Percentiles rank a stretch among this genome's conserved stretches.
phyloP scores from a whole-genome alignment of 2,113 vertebrate genomes.

The Otus sunia region DNA sequence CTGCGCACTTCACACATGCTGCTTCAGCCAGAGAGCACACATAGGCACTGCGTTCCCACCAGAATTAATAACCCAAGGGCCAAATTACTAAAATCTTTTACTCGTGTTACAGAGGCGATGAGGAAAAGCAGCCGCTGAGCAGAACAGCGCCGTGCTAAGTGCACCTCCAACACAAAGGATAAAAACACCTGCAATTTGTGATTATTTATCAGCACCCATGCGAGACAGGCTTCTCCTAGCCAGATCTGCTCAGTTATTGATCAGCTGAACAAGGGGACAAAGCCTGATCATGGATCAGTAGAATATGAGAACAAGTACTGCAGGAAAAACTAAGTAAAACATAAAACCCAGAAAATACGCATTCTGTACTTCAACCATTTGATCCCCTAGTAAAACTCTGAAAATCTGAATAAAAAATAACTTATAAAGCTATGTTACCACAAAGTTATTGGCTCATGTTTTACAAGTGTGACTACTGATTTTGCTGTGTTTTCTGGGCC shows the following conservation, averaged over 20 bases:
- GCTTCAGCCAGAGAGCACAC: background rate
- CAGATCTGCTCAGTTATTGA: background rate
- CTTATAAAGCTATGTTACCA: background rate
- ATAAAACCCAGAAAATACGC: fast-evolving
- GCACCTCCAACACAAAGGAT: background rate
- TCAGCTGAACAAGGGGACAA: fast-evolving
- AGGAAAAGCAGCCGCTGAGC: background rate
- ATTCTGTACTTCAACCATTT: background rate
- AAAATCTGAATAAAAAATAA: background rate
- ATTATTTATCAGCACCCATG: background rate
- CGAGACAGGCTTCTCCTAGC: background rate
- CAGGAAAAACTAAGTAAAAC: background rate
- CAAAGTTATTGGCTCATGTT: background rate
- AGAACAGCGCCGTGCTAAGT: background rate
- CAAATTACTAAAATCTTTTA: background rate
- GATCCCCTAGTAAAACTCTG: background rate
- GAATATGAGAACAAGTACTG: background rate
- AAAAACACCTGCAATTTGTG: background rate
- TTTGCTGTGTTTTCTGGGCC: background rate
- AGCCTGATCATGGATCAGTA: too few relatives aligned
- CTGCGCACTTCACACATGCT: background rate
- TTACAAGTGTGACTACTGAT: background rate
- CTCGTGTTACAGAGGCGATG: fast-evolving
- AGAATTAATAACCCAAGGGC: background rate
- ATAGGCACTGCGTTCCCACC: fast-evolving